phyloP scores from a whole-genome alignment of 2,888 invertebrate genomes.

The Nycteola revayana region DNA sequence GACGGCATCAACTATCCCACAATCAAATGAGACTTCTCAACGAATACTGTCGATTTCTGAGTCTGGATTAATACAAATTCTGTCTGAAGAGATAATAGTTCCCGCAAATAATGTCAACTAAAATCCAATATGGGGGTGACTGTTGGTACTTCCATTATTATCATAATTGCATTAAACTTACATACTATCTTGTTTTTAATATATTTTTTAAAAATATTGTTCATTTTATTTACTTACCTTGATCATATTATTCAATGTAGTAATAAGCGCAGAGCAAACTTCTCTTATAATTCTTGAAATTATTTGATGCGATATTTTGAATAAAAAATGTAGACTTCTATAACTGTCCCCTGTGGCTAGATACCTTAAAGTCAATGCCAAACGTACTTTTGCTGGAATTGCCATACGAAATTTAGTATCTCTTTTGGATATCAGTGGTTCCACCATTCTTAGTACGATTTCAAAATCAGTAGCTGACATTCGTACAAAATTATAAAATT shows the following conservation, averaged over 20 bases:
- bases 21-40: too few species aligned
- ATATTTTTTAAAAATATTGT: too few species aligned
- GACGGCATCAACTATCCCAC: too few species aligned
- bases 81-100: too few species aligned
- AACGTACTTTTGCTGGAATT: slow-evolving; percentile 10
- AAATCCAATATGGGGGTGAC: too few species aligned
- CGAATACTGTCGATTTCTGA: too few species aligned
- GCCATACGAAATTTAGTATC: slow-evolving; percentile 15
- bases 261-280: slow-evolving; percentile 18
- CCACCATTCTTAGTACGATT: slow-evolving; percentile 20
- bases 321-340: slow-evolving; percentile 18
- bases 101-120: too few species aligned
- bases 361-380: slow-evolving; percentile 19
- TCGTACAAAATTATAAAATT: slow-evolving; percentile 23
- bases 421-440: slow-evolving; percentile 16
- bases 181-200: too few species aligned
- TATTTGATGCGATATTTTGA: slow-evolving; percentile 13
- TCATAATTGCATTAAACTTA: too few species aligned
- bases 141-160: too few species aligned
- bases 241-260: slow-evolving; percentile 3
- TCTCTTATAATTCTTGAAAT: slow-evolving; percentile 16
- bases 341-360: slow-evolving; percentile 20
- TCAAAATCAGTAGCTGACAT: slow-evolving; percentile 19
- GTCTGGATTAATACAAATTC: too few species aligned
- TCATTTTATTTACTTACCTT: slow-evolving; percentile 5